Evolutionary conservation across 2,888 invertebrate species (phyloP).

Genomic region (Dynastes hyllus): DNA sequence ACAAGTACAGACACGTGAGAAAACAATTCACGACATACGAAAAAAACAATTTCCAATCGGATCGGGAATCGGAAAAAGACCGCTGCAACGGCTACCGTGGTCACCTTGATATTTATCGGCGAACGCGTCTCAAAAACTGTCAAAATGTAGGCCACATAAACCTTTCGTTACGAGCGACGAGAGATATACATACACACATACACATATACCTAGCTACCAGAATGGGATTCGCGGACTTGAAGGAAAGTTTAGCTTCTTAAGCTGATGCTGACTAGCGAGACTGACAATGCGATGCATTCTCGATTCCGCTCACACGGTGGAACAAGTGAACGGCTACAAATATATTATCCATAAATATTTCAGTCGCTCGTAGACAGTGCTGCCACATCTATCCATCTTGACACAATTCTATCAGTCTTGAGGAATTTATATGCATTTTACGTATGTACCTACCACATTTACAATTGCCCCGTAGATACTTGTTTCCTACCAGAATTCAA

Average conservation of each 20-base stretch:
- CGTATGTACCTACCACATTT: constrained; percentile 14
- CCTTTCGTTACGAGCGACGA: constrained; percentile 30
- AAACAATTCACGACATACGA: constrained; percentile 29
- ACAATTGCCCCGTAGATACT: neutral
- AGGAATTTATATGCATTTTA: constrained; percentile 39
- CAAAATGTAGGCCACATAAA: constrained; percentile 53
- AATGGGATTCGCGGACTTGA: constrained; percentile 28
- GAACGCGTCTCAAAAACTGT: constrained; percentile 52
- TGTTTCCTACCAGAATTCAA: neutral
- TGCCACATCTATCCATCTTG: constrained; percentile 40
- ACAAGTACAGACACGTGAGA: constrained; percentile 8
- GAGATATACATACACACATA: constrained; percentile 25
- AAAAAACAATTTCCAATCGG: constrained; percentile 23
- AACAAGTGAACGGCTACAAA: constrained; percentile 69
- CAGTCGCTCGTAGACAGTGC: constrained; percentile 54
- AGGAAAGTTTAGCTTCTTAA: constrained; percentile 34
- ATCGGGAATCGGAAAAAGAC: constrained; percentile 27
- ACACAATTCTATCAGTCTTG: constrained; percentile 42
- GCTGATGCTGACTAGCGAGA: constrained; percentile 54
- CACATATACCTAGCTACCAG: constrained; percentile 10
- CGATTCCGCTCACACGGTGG: constrained; percentile 68
- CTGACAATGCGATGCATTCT: constrained; percentile 67
- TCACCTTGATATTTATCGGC: constrained; percentile 47
- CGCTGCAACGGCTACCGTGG: constrained; percentile 10
- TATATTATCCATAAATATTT: constrained; percentile 69